These are phyloP conservation scores for Nephrotoma flavescens DNA, from an alignment of 2,888 invertebrate species.

Conservation along the genomic window DNA sequence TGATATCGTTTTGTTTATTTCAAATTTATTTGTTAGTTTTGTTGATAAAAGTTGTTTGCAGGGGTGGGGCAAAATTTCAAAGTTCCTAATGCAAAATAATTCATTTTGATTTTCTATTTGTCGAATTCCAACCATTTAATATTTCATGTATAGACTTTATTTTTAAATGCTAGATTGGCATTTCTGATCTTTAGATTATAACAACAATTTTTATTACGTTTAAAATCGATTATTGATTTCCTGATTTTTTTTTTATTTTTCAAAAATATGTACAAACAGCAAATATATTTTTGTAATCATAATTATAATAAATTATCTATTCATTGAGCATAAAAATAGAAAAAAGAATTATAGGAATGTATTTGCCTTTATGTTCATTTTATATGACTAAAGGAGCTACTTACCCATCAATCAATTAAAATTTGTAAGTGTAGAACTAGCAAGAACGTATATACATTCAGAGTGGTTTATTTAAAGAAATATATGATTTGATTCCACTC, in stretches of 20 bases:
- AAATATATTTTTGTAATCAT: background rate
- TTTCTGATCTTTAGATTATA: background rate
- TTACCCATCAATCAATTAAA: background rate
- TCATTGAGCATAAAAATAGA: background rate
- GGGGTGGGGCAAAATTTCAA: background rate
- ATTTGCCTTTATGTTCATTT: background rate
- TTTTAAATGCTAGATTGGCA: background rate
- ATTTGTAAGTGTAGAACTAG: background rate
- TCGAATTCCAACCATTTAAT: too few relatives aligned
- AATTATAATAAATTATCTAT: background rate
- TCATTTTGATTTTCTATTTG: too few relatives aligned
- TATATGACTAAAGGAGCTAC: background rate
- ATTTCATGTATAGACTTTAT: background rate
- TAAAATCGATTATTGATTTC: background rate
- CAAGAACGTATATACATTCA: background rate
- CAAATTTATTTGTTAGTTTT: background rate
- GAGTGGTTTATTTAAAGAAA: background rate
- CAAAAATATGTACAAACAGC: background rate
- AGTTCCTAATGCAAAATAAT: background rate
- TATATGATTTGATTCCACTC: background rate
- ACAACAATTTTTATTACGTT: background rate
- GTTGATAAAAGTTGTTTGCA: background rate
- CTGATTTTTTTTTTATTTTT: background rate
- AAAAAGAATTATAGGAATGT: background rate
- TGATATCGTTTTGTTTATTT: background rate